Base-by-base conservation (phyloP, 1,140 invertebrate genomes). In the Diabrotica virgifera region DNA sequence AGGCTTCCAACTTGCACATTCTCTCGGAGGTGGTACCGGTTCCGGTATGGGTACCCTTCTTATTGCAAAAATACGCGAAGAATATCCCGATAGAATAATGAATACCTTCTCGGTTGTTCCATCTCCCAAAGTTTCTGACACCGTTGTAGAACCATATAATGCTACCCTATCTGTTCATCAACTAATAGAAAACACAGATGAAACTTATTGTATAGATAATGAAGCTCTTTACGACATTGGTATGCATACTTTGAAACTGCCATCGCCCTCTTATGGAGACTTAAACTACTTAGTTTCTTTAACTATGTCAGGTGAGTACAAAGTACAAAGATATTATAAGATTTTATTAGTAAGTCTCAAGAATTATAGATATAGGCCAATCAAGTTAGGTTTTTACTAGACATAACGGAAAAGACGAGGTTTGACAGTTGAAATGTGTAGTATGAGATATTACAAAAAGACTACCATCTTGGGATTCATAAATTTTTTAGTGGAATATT, bases 61-160 rank as follows among this genome's bases (percentile, higher is more conserved):
- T 36, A 89, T 94, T 73, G 90, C 82, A 56, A 91, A 91, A 79
- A 90, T 91, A 65, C 81, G 88, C 35, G 89, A 91, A 73, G 89
- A 91, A 76, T 91, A 89, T 76, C 89, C 92, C 11, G 92, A 94
- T 78, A 84, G 92, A 73, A 93, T 94, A 63, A 93, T 94, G 90
- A 91, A 90, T 78, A 93, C 92, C 36, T 94, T 91, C 75, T 91
- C 89, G 62, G 90, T 94, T 65, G 86, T 91, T 62, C 90, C 90
- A 9, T 90, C 88, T 9, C 89, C 90, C 11, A 91, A 91, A 78
- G 89, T 88, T 14, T 89, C 86, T 62, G 88, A 90, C 71, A 89
- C 88, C 6, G 89, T 91, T 5, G 89, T 91, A 11, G 89, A 90
- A 73, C 89, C 88, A 9, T 90, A 90, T 82, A 91, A 90, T 76